phyloP scores from a whole-genome alignment of 1,140 invertebrate species.

The Armadillidium nasatum region DNA sequence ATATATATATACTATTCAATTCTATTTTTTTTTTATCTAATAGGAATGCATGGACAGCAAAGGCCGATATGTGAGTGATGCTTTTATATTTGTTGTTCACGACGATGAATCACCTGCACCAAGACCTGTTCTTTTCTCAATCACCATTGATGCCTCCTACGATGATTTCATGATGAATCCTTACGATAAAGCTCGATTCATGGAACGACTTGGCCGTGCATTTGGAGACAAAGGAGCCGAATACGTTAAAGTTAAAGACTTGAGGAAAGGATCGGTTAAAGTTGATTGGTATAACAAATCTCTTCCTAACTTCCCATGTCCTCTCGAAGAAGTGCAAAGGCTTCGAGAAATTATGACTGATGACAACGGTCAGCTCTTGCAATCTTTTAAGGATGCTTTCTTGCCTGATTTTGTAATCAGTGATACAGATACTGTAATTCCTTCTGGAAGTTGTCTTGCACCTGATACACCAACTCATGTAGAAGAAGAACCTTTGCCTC shows the following conservation, averaged over 20 bases:
- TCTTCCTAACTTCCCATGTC: slow-evolving; percentile 64
- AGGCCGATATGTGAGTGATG: slow-evolving; percentile 66
- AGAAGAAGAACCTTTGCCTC: slow-evolving; percentile 49
- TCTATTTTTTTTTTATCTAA: slow-evolving; percentile 34
- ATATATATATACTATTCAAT: too few species aligned
- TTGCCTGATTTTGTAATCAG: slow-evolving; percentile 71
- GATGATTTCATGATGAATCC: slow-evolving; percentile 66
- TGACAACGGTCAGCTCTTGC: slow-evolving; percentile 52
- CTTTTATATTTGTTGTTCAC: slow-evolving; percentile 68
- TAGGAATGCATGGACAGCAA: slow-evolving; percentile 60
- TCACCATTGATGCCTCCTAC: slow-evolving; percentile 69
- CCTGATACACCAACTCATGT: slow-evolving; percentile 54
- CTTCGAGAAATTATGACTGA: slow-evolving; percentile 60
- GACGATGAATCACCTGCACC: slow-evolving; percentile 42
- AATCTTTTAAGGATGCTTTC: slow-evolving; percentile 65
- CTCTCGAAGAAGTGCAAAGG: slow-evolving; percentile 65
- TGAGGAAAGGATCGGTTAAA: slow-evolving; percentile 53
- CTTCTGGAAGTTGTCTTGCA: slow-evolving; percentile 66
- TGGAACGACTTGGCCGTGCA: slow-evolving; percentile 62
- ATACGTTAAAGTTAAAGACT: slow-evolving; percentile 66
- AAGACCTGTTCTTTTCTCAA: slow-evolving; percentile 63
- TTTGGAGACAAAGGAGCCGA: slow-evolving; percentile 69
- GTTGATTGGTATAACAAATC: slow-evolving; percentile 76
- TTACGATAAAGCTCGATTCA: slow-evolving; percentile 55
- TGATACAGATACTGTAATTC: slow-evolving; percentile 61